These are phyloP conservation scores for Rhaphigaster nebulosa DNA, from an alignment of 2,888 invertebrate species.

Conservation along the genomic window DNA sequence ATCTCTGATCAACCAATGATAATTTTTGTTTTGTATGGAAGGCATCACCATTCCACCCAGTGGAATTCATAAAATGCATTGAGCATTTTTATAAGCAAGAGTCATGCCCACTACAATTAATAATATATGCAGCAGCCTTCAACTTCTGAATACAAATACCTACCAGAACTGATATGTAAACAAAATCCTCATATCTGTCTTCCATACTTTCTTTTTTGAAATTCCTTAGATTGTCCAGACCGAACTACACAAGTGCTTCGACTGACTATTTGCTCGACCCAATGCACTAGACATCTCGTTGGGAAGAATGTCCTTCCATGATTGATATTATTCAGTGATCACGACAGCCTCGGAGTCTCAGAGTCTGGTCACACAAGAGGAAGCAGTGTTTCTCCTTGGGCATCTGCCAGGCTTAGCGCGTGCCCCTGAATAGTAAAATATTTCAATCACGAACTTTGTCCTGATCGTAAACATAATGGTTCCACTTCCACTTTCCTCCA, in stretches of 20 bases:
- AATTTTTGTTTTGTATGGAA: not conserved
- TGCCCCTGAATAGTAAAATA: slow-evolving; percentile 38
- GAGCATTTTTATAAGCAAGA: not conserved
- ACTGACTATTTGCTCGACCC: not conserved
- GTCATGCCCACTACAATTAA: not conserved
- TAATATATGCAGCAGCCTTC: not conserved
- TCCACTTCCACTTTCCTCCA: slow-evolving; percentile 27
- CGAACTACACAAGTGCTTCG: not conserved
- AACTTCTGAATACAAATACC: not conserved
- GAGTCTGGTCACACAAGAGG: slow-evolving; percentile 26
- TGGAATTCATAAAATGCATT: not conserved
- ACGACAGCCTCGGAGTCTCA: not conserved
- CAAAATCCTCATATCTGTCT: not conserved
- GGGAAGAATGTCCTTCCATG: not conserved
- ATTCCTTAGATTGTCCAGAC: not conserved
- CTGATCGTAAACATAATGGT: slow-evolving; percentile 7
- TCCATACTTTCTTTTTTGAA: not conserved
- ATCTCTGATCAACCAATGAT: not conserved
- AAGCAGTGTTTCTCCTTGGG: slow-evolving; percentile 12
- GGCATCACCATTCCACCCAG: not conserved
- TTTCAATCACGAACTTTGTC: slow-evolving; percentile 24
- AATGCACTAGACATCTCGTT: not conserved
- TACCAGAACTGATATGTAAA: not conserved
- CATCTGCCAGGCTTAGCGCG: slow-evolving; percentile 20
- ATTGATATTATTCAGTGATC: slow-evolving; percentile 18